Base-by-base conservation (phyloP, 1,140 invertebrate genomes). In the Apis dorsata region DNA sequence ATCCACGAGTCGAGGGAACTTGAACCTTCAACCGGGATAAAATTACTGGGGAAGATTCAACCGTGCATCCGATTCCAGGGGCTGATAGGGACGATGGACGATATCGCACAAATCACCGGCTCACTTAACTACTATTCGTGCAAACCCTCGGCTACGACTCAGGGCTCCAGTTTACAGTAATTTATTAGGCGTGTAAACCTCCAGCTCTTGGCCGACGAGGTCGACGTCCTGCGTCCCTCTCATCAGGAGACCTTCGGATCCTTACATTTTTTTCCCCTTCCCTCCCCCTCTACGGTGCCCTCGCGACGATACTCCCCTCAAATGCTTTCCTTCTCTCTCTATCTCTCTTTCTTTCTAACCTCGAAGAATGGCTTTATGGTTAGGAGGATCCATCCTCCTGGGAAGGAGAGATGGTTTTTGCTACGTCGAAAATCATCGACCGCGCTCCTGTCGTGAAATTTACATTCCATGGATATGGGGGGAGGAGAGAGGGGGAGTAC, bases 101-200 rank as follows among this genome's bases (percentile, higher is more conserved):
- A 91, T 92, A 92, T 92, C 92, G 90, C 91, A 92, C 91, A 91
- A 92, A 92, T 92, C 91, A 92, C 92, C 88, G 85, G 79, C 70
- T 85, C 79, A 69, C 87, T 90, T 91, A 91, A 91, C 90, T 91
- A 89, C 90, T 86, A 89, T 92, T 88, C 89, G 90, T 88, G 90
- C 87, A 71, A 85, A 83, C 59, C 79, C 69, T 88, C 53, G 77
- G 53, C 79, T 63, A 68, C 73, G 53, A 83, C 63, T 86, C 60
- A 63, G 75, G 91, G 86, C 90, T 92, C 91, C 91, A 92, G 91
- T 92, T 93, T 93, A 91, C 91, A 88, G 87, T 91, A 90, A 91
- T 92, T 93, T 93, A 93, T 92, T 92, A 91, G 86, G 88, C 91
- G 88, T 91, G 90, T 89, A 92, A 92, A 91, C 81, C 84, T 85